Base-by-base conservation (phyloP, 2,797 vertebrate species). In the Limnodromus scolopaceus region DNA sequence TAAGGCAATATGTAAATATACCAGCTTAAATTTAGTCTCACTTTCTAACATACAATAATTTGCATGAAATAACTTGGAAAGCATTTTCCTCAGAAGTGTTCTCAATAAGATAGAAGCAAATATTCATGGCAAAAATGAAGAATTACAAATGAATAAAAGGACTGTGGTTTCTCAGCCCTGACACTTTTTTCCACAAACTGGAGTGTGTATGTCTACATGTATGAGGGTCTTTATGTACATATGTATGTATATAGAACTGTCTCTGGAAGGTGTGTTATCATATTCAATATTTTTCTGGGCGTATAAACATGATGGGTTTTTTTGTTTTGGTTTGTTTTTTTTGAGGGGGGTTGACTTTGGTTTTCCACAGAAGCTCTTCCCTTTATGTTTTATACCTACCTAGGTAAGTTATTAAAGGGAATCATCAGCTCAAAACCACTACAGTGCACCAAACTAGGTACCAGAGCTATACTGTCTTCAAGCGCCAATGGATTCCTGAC, bases 11-110 rank as follows among this genome's bases (percentile, higher is more conserved):
- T 32, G 9, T 28, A 90, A 92, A 94, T 66, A 83, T 16, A 43
- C 4, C 2, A 32, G 15, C 10, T 87, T 84, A 80, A 92, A 55
- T 68, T 72, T 80, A 80, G 28, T 45, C 25, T 77, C 1, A 1
- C 7, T 70, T 74, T 82, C 53, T 82, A 84, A 65, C 0, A 0
- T 48, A 54, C 1, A 2, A 6, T 53, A 91, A 92, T 87, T 81
- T 90, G 28, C 24, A 76, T 53, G 45, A 90, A 96, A 81, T 77
- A 69, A 65, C 55, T 83, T 81, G 36, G 63, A 90, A 83, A 94
- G 2, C 24, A 74, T 41, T 63, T 78, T 83, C 10, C 28, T 79
- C 30, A 27, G 13, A 82, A 90, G 20, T 64, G 28, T 58, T 93
- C 76, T 85, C 64, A 91, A 22, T 43, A 79, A 71, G 38, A 63